Base-by-base conservation (phyloP, 2,113 vertebrate species). In the Entelurus aequoreus region DNA sequence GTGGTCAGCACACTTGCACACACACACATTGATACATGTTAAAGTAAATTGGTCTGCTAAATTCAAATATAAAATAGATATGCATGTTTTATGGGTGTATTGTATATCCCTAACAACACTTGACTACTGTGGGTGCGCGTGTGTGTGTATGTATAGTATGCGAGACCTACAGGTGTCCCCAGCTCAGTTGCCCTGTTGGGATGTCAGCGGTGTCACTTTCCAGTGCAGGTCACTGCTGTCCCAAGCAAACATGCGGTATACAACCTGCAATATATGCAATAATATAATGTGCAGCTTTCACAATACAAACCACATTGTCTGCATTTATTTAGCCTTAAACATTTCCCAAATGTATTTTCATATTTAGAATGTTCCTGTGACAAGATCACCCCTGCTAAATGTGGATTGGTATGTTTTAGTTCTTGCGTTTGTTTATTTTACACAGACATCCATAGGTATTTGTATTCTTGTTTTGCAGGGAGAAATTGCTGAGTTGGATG, bases 291-390 rank as follows among this genome's bases (percentile, higher is more conserved):
- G 67, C 46, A 40, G 61, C 3, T 40, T 38, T 15, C 7, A 44
- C n/a, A 12, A 44, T 59, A 28, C 2, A 8, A 15, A 37, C 10
- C 14, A 15, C 11, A 59, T 44, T 59, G 4, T 38, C 9, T 51
- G 8, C 0, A 19, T 7, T 28, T 62, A 15, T 28, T 21, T 21
- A 1, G 6, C 52, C 28, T 40, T 13, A 21, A 8, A 40, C 21
- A 16, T 62, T 19, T 13, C 3, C 21, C 9, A 7, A 40, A 19
- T 11, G 6, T 50, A n/a, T 49, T 48, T 56, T 52, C 16, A 6
- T 82, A 36, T 92, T 76, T 83, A 99, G 97, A 95, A 77, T 99
- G 97, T 76, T 88, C 92, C 6, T 98, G 96, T 0, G 94, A 96
- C 48, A 91, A 84, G 19, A 90, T 98, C 8, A 68, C 86, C 1